These are phyloP conservation scores for Numida meleagris DNA, from an alignment of 2,113 vertebrate genomes.

Conservation along the genomic window DNA sequence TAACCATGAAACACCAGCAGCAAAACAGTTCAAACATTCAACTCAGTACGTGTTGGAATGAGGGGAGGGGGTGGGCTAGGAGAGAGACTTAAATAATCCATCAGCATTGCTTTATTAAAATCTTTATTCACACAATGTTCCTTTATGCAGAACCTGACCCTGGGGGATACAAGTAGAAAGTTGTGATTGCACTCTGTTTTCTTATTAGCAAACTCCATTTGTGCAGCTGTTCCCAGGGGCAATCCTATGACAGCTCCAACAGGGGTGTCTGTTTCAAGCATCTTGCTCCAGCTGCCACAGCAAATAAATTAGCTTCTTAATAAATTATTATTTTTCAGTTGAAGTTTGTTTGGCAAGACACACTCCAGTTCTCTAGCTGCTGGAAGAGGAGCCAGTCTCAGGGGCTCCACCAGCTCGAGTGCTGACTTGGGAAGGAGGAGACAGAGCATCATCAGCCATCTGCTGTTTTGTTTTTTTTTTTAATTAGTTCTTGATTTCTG, in stretches of 20 bases:
- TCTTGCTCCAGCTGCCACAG: conserved; percentile 50
- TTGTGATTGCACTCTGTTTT: conserved; percentile 32
- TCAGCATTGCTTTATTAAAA: conserved; percentile 75
- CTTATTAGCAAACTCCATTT: conserved; percentile 45
- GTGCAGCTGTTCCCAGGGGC: conserved; percentile 58
- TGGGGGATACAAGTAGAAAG: conserved; percentile 63
- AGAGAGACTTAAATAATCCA: conserved; percentile 41
- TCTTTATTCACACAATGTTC: conserved; percentile 77
- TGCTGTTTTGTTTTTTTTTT: background rate
- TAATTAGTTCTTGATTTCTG: conserved; percentile 15
- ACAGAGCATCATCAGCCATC: background rate
- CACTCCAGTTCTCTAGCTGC: conserved; percentile 55
- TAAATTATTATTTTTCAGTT: conserved; percentile 58
- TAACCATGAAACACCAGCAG: background rate
- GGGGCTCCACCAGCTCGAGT: background rate
- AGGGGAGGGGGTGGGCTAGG: background rate
- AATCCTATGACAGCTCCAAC: conserved; percentile 32
- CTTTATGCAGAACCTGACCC: conserved; percentile 66
- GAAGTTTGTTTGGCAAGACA: conserved; percentile 60
- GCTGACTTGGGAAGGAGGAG: background rate
- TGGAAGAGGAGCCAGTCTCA: background rate
- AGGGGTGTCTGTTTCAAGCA: background rate
- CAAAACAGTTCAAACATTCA: background rate
- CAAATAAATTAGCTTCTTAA: conserved; percentile 77
- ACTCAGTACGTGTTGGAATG: background rate